Evolutionary conservation across 2,113 vertebrate species (phyloP).

Genomic region (Mesocricetus auratus): DNA sequence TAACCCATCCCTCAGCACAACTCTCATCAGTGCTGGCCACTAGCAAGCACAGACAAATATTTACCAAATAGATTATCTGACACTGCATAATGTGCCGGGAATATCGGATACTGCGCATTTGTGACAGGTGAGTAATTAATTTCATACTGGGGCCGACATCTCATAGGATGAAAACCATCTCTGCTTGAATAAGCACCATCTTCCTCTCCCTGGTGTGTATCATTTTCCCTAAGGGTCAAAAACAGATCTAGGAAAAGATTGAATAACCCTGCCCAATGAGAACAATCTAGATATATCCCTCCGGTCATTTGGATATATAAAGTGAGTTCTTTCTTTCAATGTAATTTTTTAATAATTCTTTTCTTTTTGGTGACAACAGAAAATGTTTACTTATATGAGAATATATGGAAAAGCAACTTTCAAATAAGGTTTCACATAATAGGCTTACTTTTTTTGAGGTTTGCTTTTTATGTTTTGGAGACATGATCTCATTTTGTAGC

Average conservation of each 20-base stretch:
- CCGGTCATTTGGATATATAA: background rate
- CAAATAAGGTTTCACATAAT: conserved; percentile 56
- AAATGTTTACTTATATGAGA: conserved; percentile 82
- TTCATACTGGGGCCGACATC: accelerated
- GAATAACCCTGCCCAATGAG: background rate
- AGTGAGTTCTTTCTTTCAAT: background rate
- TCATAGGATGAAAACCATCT: background rate
- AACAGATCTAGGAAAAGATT: background rate
- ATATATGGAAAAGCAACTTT: conserved; percentile 77
- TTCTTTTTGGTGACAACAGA: conserved; percentile 72
- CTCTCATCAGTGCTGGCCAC: background rate
- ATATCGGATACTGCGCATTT: background rate
- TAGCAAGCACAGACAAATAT: background rate
- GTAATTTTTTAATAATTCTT: background rate
- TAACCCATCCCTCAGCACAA: background rate
- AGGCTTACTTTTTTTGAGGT: conserved; percentile 23
- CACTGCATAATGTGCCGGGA: background rate
- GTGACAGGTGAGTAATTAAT: background rate
- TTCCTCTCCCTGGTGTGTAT: background rate
- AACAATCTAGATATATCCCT: background rate
- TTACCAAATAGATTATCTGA: background rate
- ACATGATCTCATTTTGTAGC: background rate
- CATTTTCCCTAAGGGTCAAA: background rate
- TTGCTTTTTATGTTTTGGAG: background rate
- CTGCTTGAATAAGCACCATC: no score